Evolutionary conservation across 2,113 vertebrate genomes (phyloP).

Genomic region (Dissostichus mawsoni): DNA sequence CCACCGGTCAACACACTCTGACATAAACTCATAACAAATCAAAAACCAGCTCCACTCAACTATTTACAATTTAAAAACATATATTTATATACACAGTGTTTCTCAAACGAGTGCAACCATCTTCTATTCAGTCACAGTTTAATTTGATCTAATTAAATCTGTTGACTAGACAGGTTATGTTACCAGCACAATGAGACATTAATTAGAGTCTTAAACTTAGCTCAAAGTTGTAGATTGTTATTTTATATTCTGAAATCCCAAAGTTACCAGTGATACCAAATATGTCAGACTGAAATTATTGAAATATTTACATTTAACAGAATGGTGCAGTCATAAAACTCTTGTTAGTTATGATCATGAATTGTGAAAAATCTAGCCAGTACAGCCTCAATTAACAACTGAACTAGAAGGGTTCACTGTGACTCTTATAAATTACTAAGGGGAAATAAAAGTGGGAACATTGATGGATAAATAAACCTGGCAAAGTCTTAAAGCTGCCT

Average conservation of each 20-base stretch:
- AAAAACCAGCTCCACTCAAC: background rate
- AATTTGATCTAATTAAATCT: background rate
- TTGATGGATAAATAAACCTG: background rate
- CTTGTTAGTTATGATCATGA: background rate
- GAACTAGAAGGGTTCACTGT: background rate
- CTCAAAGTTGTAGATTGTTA: background rate
- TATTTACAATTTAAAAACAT: background rate
- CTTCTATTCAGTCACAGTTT: background rate
- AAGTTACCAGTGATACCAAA: background rate
- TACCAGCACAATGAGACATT: background rate
- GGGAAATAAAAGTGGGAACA: background rate
- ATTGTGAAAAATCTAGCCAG: background rate
- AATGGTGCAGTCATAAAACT: background rate
- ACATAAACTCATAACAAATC: background rate
- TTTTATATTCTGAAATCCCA: background rate
- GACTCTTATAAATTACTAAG: background rate
- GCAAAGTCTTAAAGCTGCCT: background rate
- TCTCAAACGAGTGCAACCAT: background rate
- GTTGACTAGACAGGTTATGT: background rate
- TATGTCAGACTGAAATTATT: background rate
- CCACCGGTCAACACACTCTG: background rate
- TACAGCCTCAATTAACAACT: background rate
- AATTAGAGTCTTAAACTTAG: background rate
- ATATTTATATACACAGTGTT: background rate
- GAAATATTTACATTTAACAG: background rate